These are phyloP conservation scores for Sebastolobus altivelis DNA, from an alignment of 2,797 vertebrate species.

Conservation along the genomic window DNA sequence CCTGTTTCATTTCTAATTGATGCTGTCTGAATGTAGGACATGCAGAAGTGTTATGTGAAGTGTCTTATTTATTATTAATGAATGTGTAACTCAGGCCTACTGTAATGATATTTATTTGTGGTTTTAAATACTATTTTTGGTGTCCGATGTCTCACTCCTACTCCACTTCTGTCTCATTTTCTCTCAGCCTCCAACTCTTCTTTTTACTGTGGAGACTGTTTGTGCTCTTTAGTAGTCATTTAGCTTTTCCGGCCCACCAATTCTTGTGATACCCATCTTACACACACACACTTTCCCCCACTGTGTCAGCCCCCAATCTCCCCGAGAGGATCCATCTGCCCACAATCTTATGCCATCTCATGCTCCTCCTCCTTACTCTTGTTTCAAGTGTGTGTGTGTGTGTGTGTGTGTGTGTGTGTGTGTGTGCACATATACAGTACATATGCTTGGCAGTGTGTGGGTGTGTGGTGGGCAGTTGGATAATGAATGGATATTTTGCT, in stretches of 20 bases:
- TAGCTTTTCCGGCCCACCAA: slow-evolving; percentile 52
- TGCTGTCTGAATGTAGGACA: slow-evolving; percentile 41
- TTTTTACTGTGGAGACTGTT: slow-evolving; percentile 9
- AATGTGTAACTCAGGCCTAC: slow-evolving; percentile 6
- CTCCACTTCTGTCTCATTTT: slow-evolving; percentile 3
- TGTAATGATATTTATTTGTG: neutral
- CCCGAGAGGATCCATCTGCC: slow-evolving; percentile 74
- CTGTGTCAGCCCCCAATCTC: slow-evolving; percentile 63
- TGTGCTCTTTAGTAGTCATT: slow-evolving; percentile 34
- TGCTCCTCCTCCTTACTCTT: slow-evolving; percentile 39
- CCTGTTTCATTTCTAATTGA: slow-evolving; percentile 32
- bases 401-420: neutral
- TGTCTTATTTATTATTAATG: slow-evolving; percentile 41
- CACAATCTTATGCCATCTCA: slow-evolving; percentile 54
- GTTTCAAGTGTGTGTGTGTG: slow-evolving; percentile 16
- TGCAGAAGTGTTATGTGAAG: slow-evolving; percentile 37
- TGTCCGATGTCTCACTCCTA: slow-evolving; percentile 10
- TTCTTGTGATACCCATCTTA: slow-evolving; percentile 28
- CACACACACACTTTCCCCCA: slow-evolving; percentile 30
- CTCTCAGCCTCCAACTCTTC: slow-evolving; percentile 15
- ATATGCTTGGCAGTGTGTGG: slow-evolving; percentile 50
- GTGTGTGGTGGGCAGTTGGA: slow-evolving; percentile 31
- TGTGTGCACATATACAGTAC: neutral
- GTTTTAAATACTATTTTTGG: slow-evolving; percentile 14
- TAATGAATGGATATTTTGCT: slow-evolving; percentile 56